These are phyloP conservation scores for Spilogale gracilis DNA, from an alignment of 2,113 vertebrate species.

Conservation along the genomic window DNA sequence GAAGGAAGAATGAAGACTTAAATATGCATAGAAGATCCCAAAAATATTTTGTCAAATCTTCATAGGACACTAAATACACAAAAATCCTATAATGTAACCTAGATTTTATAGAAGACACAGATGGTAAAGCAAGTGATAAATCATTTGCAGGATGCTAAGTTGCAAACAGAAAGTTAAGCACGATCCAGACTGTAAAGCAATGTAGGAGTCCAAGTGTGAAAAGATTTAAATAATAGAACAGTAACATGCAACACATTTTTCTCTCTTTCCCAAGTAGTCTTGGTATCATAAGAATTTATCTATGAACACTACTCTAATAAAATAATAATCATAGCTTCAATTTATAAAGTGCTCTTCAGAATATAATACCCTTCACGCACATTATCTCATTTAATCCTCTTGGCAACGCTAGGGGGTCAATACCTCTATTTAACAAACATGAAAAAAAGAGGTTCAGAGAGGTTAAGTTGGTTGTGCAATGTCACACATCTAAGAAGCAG, in stretches of 20 bases:
- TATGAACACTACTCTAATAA: neutral
- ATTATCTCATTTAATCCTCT: conserved; percentile 49
- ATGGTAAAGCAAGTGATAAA: conserved; percentile 61
- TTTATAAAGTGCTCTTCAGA: neutral
- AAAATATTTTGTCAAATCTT: conserved; percentile 48
- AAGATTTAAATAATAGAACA: conserved; percentile 66
- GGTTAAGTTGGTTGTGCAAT: neutral
- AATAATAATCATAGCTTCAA: neutral
- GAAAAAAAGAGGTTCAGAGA: neutral
- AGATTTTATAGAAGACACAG: conserved; percentile 67
- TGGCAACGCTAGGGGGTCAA: neutral
- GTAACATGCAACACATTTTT: neutral
- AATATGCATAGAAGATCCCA: neutral
- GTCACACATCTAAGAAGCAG: neutral
- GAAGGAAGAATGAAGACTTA: conserved; percentile 34
- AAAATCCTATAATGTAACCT: conserved; percentile 43
- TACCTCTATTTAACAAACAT: neutral
- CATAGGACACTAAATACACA: conserved; percentile 37
- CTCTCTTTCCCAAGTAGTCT: neutral
- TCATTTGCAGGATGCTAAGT: conserved; percentile 67
- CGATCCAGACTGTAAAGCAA: conserved; percentile 55
- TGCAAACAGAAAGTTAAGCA: conserved; percentile 70
- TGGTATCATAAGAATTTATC: neutral
- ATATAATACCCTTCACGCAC: neutral
- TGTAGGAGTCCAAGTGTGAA: conserved; percentile 60